Evolutionary conservation across 1,140 invertebrate species (phyloP), one percentile per base, ranked within the genome.

Genomic region (Ceratosolen solmsi): DNA sequence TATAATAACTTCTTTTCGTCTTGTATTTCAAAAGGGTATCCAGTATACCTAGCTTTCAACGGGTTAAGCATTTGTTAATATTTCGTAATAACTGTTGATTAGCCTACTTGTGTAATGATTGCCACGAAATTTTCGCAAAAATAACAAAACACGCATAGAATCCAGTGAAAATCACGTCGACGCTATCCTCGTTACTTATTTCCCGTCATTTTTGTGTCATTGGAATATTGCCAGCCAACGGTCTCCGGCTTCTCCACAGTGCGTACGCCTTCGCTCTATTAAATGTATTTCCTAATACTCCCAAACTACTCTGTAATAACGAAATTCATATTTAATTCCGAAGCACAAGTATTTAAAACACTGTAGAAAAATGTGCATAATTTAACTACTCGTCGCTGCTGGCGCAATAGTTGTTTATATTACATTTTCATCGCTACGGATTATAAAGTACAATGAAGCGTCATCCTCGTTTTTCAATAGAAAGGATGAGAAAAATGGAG

Each of bases 151-250:
- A 30, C 38, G 25, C 70, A 27, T 27, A 49, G 70, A 46, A 72
- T 72, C 58, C n/a, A 63, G n/a, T 22, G 7, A 20, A 13, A 63
- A 30, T 27, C 46, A 25, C 51, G 27, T 74, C 46, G 51, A 17
- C 30, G 0, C 41, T 78, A 73, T 56, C 60, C 60, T 81, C 72
- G 60, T 81, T 81, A 82, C 36, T 76, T 58, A 76, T 75, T 82
- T 71, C n/a, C 80, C 58, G 60, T 71, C 60, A 82, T 71, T 82
- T 82, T 70, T 76, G 80, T 49, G 80, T 76, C 80, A 82, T 65
- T 82, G 80, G 80, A 76, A 70, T 71, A 76, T 38, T 76, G 80
- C 80, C 80, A 82, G 73, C n/a, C 9, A 56, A 41, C n/a, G 33
- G 2, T 58, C 17, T 65, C 20, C 9, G 11, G 41, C 56, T 74